phyloP scores from a whole-genome alignment of 64 coral and sea anemone species.

The Orbicella faveolata region DNA sequence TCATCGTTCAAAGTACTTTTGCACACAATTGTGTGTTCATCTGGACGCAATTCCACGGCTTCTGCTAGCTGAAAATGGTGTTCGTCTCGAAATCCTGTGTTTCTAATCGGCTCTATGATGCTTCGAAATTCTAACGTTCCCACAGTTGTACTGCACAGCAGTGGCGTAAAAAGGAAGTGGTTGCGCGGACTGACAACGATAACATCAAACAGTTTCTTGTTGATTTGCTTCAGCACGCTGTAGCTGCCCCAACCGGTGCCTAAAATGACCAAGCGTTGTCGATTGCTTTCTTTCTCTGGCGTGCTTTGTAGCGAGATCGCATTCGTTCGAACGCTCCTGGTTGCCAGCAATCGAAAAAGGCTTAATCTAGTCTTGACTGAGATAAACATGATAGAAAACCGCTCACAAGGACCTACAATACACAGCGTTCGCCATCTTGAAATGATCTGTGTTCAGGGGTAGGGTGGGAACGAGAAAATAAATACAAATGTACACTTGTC shows the following conservation, averaged over 20 bases:
- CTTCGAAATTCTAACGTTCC: conserved; percentile 98
- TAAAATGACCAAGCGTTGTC: conserved; percentile 83
- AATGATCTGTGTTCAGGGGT: too few relatives aligned
- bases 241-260: conserved; percentile 98
- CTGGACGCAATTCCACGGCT: conserved; percentile 62
- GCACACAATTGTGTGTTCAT: conserved; percentile 59
- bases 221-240: conserved; percentile 87
- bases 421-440: too few relatives aligned
- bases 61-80: conserved; percentile 96
- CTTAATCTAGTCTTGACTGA: background rate
- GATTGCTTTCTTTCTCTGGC: background rate
- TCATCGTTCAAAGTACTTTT: conserved; percentile 78
- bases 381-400: background rate
- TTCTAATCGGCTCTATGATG: conserved; percentile 95
- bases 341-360: background rate
- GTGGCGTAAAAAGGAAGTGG: conserved; percentile 92
- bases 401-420: too few relatives aligned
- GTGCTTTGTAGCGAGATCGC: background rate
- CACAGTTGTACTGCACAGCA: conserved; percentile 95
- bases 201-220: conserved; percentile 98
- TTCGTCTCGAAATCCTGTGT: conserved; percentile 94
- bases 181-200: conserved; percentile 96
- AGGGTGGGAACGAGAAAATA: too few relatives aligned
- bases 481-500: too few relatives aligned
- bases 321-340: background rate